These are phyloP conservation scores for Triplophysa bombifrons DNA, from an alignment of 2,797 vertebrate species.

Conservation along the genomic window DNA sequence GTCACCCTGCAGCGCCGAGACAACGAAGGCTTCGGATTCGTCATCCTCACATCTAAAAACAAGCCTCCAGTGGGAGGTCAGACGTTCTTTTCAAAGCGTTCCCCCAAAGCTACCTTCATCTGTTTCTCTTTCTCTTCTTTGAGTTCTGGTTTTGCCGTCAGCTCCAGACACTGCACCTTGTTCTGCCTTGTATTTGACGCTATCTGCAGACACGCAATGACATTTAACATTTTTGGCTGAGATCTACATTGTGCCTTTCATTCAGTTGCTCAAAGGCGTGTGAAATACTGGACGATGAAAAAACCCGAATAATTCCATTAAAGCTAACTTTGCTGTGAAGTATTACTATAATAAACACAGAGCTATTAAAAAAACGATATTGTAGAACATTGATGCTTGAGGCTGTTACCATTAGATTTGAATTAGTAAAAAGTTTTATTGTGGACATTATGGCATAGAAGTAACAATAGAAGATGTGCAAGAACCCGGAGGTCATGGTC, in stretches of 20 bases:
- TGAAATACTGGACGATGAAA: not conserved
- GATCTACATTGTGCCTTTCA: constrained; percentile 1
- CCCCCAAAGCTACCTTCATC: not conserved
- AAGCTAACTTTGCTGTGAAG: constrained; percentile 15
- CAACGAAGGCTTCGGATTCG: constrained; percentile 96
- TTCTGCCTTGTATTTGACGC: constrained; percentile 9
- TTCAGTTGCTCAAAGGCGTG: not conserved
- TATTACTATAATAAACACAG: constrained; percentile 33
- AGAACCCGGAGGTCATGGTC: not conserved
- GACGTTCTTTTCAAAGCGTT: constrained; percentile 41
- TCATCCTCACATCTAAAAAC: constrained; percentile 97
- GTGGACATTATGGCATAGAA: not conserved
- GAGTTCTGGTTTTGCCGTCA: constrained; percentile 9
- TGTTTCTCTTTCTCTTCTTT: constrained; percentile 41
- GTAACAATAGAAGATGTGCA: not conserved
- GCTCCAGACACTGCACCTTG: not conserved
- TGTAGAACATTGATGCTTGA: constrained; percentile 4
- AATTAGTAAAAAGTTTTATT: constrained; percentile 5
- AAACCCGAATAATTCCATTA: constrained; percentile 1
- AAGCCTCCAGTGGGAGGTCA: constrained; percentile 95
- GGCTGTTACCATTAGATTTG: not conserved
- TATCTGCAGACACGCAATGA: not conserved
- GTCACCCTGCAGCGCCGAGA: constrained; percentile 89
- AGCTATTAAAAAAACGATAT: constrained; percentile 1
- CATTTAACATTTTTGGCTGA: not conserved